Evolutionary conservation across 2,888 invertebrate genomes (phyloP).

Genomic region (Tholera decimalis): DNA sequence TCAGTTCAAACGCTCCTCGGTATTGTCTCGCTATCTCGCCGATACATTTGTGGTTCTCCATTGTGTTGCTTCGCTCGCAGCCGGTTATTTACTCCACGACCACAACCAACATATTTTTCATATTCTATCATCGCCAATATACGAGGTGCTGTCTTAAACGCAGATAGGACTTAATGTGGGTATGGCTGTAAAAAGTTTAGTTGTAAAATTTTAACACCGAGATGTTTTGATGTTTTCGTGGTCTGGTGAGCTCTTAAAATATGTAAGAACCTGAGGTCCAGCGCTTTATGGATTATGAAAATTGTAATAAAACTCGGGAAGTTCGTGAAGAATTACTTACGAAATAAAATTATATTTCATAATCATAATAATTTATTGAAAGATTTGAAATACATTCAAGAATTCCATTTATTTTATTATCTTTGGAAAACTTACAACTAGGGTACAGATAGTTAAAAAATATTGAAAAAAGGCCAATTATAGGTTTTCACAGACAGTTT

Average conservation of each 20-base stretch:
- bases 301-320: constrained; percentile 11
- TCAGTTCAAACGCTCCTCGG: constrained; percentile 31
- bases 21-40: constrained; percentile 53
- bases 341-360: not conserved
- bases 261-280: constrained; percentile 5
- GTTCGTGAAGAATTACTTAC: constrained; percentile 7
- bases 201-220: constrained; percentile 41
- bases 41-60: constrained; percentile 56
- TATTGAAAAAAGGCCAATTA: too few species aligned
- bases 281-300: constrained; percentile 26
- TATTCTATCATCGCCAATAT: constrained; percentile 52
- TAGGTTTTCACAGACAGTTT: too few species aligned
- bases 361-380: too few species aligned
- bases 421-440: too few species aligned
- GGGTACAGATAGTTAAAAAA: too few species aligned
- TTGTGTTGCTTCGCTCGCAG: constrained; percentile 35
- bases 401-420: too few species aligned
- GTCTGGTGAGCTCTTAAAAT: constrained; percentile 25
- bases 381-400: too few species aligned
- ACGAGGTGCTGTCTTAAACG: constrained; percentile 48
- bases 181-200: constrained; percentile 35
- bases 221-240: constrained; percentile 25
- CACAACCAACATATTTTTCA: constrained; percentile 57
- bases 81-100: constrained; percentile 48
- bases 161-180: constrained; percentile 44